Base-by-base conservation (phyloP, 2,113 vertebrate genomes). In the Eretmochelys imbricata region DNA sequence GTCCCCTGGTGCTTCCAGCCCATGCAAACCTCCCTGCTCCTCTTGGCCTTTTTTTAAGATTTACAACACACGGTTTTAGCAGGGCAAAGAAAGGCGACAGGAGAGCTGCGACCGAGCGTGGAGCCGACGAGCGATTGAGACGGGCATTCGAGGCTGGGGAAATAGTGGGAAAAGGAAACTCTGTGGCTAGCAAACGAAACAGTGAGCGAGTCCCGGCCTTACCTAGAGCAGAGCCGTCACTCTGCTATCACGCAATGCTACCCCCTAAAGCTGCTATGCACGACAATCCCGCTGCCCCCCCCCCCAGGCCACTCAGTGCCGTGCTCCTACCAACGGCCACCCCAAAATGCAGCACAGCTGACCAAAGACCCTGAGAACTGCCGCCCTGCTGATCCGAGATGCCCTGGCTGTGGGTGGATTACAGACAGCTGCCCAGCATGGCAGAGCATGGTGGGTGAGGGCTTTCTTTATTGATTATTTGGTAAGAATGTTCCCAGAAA, bases 401-500 rank as follows among this genome's bases (percentile, higher is more conserved):
- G 9, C 35, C 9, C n/a, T 72, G 65, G 65, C 5, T 10, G 19
- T 72, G n/a, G 62, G 31, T 62, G 57, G 24, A 31, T 31, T 31
- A 62, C 29, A 35, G 59, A 7, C 29, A 10, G 35, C 19, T 19
- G 19, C 65, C 62, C 62, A 19, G 62, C 6, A n/a, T 2, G 35
- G 62, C 7, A 72, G n/a, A 9, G 8, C 3, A 22, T 3, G 20
- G 53, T 1, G 1, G 20, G 20, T 2, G 65, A 9, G 35, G n/a
- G 19, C 13, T 62, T 35, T 72, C 3, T 22, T 72, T 38, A 22
- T 20, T 72, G 19, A 19, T 69, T 35, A 19, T 69, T 65, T 65
- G 62, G 13, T 35, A 7, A 69, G 27, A 38, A 20, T 22, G 19
- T 22, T 72, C n/a, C 65, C n/a, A 38, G n/a, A 38, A 5, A 22